phyloP scores from a whole-genome alignment of 2,797 vertebrate species.

The Choloepus didactylus region DNA sequence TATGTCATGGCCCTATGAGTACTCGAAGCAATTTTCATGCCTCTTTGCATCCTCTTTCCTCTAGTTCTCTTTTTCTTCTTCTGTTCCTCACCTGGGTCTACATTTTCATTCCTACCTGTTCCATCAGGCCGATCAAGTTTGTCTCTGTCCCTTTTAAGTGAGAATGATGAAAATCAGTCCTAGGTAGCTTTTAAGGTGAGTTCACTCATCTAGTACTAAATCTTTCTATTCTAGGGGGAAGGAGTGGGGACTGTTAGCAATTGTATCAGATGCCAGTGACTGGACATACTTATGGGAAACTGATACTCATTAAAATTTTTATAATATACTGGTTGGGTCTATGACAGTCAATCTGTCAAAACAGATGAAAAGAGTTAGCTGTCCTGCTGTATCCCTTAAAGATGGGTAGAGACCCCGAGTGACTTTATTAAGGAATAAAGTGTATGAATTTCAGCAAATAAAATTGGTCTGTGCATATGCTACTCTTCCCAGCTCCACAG shows the following conservation, averaged over 20 bases:
- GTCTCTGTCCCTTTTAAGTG: not conserved
- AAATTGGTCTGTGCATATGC: not conserved
- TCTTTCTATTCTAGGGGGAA: not conserved
- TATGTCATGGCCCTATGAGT: rapidly evolving
- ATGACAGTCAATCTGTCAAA: not conserved
- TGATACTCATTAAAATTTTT: not conserved
- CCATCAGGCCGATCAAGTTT: not conserved
- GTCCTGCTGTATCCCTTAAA: not conserved
- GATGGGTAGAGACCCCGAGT: not conserved
- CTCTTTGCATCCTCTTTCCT: too few relatives aligned
- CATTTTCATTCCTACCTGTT: not conserved
- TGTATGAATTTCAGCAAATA: not conserved
- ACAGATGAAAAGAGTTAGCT: not conserved
- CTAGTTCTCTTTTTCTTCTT: not conserved
- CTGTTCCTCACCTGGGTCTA: rapidly evolving
- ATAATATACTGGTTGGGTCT: not conserved
- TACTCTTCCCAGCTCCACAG: not conserved
- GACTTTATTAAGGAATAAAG: not conserved
- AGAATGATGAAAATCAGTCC: not conserved
- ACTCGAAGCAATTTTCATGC: rapidly evolving
- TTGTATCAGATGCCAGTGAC: not conserved
- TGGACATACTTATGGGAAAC: not conserved
- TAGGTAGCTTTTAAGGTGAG: not conserved
- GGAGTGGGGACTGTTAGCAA: not conserved
- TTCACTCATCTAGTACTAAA: not conserved